phyloP scores from a whole-genome alignment of 2,888 invertebrate genomes.

The Drosophila birchii region DNA sequence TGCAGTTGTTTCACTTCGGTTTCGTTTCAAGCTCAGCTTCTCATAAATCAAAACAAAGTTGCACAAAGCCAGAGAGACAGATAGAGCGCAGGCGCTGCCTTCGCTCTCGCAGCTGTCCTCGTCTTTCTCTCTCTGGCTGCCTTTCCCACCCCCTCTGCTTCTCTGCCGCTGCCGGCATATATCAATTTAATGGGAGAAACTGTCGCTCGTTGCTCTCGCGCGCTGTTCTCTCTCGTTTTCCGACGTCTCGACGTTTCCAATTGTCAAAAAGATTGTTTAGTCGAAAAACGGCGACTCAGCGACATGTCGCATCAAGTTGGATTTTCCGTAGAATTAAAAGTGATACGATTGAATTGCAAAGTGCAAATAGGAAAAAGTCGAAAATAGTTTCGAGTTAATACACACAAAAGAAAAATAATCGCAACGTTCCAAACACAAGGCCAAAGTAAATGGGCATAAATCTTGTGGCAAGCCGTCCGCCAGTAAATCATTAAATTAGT shows the following conservation, averaged over 20 bases:
- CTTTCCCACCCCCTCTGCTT: slow-evolving; percentile 50
- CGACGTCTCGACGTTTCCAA: slow-evolving; percentile 84
- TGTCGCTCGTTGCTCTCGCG: slow-evolving; percentile 63
- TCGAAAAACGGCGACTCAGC: slow-evolving; percentile 1
- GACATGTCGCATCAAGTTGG: slow-evolving; percentile 81
- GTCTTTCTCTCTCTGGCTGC: slow-evolving; percentile 25
- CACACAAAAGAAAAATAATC: not conserved
- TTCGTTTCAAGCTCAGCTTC: slow-evolving; percentile 54
- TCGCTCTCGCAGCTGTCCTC: not conserved
- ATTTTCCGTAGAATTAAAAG: slow-evolving; percentile 55
- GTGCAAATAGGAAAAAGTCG: slow-evolving; percentile 60
- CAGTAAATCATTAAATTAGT: slow-evolving; percentile 81
- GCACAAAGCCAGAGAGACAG: slow-evolving; percentile 42
- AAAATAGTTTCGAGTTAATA: slow-evolving; percentile 34
- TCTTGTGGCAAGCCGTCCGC: slow-evolving; percentile 68
- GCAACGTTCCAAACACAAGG: slow-evolving; percentile 14
- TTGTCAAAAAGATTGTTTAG: slow-evolving; percentile 85
- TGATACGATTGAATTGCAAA: slow-evolving; percentile 48
- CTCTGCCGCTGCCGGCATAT: slow-evolving; percentile 72
- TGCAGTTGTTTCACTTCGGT: slow-evolving; percentile 54
- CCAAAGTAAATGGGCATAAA: slow-evolving; percentile 48
- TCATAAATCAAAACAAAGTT: slow-evolving; percentile 75
- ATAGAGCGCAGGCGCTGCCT: slow-evolving; percentile 37
- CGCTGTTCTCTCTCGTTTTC: slow-evolving; percentile 58
- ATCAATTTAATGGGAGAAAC: slow-evolving; percentile 80